Evolutionary conservation across 2,888 invertebrate species (phyloP), one percentile per base, ranked within the genome.

Genomic region (Hirtodrosophila trivittata): DNA sequence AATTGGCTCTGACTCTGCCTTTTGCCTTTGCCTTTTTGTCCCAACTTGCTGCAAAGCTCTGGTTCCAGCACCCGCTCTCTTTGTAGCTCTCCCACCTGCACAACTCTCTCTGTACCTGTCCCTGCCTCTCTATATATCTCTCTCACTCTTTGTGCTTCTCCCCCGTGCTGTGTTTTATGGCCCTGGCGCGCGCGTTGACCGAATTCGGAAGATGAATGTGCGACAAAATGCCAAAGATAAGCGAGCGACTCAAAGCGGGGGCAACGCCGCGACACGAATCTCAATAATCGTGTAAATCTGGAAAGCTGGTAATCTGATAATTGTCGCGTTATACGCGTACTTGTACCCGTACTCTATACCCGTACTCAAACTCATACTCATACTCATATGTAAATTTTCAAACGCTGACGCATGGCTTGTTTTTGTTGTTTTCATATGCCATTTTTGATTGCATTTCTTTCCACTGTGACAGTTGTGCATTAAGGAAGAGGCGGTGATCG

Each of bases 201-300:
- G 78, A 82, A 72, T 85, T 80, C 51, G 75, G 68, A 82, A 85
- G 86, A 85, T 75, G 82, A 66, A 85, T 78, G 82, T 82, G 75
- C 85, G 68, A 82, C 85, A 81, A 81, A 74, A 74, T 70, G 75
- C 47, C 60, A 66, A 37, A 71, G 68, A 62, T 72, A 59, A 38
- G 45, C 33, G 25, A 42, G 10, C n/a, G 25, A 16, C n/a, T 5
- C 35, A 39, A 50, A 56, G 32, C 5, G 32, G 10, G 10, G 18
- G 18, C 18, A 21, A 21, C 30, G 3, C 30, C 35, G 4, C 35
- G 35, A 35, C 35, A 25, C 41, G 25, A 25, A 42, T 42, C 13
- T 12, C 18, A 28, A 9, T 39, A 39, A 39, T 16, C 38, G 38
- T 16, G 38, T 39, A 21, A 39, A 39, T 18, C 18, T 21, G 9